phyloP scores from a whole-genome alignment of 2,888 invertebrate species.

The Dolichopus griseipennis region DNA sequence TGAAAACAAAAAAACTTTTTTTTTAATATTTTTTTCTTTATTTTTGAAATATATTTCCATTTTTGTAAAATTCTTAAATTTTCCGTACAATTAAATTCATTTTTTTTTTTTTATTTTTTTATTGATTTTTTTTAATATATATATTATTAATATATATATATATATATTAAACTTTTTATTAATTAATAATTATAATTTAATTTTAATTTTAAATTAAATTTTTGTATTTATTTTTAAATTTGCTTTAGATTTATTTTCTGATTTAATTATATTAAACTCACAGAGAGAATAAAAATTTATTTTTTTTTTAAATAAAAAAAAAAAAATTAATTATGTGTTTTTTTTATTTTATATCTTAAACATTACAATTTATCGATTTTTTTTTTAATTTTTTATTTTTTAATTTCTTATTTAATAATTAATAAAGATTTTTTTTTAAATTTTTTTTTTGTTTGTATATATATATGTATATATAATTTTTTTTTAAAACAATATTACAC shows the following conservation, averaged over 20 bases:
- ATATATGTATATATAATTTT: background rate
- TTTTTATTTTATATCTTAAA: background rate
- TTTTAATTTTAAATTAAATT: background rate
- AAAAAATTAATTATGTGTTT: background rate
- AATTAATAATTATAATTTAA: background rate
- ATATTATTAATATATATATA: too few species aligned
- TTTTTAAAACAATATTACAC: slow-evolving; percentile 1
- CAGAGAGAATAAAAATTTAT: slow-evolving; percentile 3
- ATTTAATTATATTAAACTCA: background rate
- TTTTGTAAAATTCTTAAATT: slow-evolving; percentile 6
- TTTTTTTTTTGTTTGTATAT: background rate
- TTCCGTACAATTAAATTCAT: slow-evolving; percentile 1
- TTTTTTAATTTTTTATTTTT: background rate
- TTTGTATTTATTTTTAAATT: background rate
- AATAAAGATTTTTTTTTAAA: background rate
- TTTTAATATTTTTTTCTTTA: background rate
- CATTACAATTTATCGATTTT: background rate
- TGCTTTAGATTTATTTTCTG: background rate
- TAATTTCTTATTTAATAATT: background rate
- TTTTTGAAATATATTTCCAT: slow-evolving; percentile 6
- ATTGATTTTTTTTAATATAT: background rate
- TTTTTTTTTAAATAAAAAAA: background rate
- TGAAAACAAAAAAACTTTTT: background rate
- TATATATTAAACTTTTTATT: background rate
- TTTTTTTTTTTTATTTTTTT: background rate